Evolutionary conservation across 1,140 invertebrate species (phyloP).

Genomic region (Sycobia sp.): DNA sequence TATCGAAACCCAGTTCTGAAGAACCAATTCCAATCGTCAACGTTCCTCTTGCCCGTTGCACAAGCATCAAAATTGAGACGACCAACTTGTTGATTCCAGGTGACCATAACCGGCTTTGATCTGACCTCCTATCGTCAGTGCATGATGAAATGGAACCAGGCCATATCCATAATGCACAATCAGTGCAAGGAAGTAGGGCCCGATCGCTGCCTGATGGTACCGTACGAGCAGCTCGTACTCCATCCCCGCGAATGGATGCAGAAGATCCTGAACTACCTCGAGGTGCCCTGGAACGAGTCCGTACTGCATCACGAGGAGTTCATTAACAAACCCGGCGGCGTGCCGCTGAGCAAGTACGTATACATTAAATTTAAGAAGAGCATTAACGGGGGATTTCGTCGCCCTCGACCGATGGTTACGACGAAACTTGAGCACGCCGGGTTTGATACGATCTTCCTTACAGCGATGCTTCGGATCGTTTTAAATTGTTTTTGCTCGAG

Average conservation of each 20-base stretch:
- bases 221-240: constrained; percentile 96
- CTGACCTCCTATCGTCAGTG: constrained; percentile 91
- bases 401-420: too few relatives aligned
- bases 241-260: constrained; percentile 90
- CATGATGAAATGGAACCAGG: constrained; percentile 94
- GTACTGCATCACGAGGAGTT: constrained; percentile 97
- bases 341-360: constrained; percentile 87
- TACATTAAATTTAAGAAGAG: too few relatives aligned
- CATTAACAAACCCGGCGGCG: constrained; percentile 94
- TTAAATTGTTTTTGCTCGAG: too few relatives aligned
- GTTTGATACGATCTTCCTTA: too few relatives aligned
- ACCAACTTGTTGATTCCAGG: constrained; percentile 53
- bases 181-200: constrained; percentile 90
- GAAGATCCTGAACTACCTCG: constrained; percentile 87
- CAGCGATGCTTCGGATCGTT: too few relatives aligned
- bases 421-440: too few relatives aligned
- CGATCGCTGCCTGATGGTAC: constrained; percentile 83
- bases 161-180: constrained; percentile 91
- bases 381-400: too few relatives aligned
- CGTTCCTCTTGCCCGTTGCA: too few relatives aligned
- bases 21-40: too few relatives aligned
- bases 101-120: constrained; percentile 98
- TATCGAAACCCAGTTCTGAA: too few relatives aligned
- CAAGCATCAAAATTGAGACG: too few relatives aligned
- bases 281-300: constrained; percentile 93